Conservation (phyloP, 2,113 vertebrate species). For the Perca fluviatilis region DNA sequence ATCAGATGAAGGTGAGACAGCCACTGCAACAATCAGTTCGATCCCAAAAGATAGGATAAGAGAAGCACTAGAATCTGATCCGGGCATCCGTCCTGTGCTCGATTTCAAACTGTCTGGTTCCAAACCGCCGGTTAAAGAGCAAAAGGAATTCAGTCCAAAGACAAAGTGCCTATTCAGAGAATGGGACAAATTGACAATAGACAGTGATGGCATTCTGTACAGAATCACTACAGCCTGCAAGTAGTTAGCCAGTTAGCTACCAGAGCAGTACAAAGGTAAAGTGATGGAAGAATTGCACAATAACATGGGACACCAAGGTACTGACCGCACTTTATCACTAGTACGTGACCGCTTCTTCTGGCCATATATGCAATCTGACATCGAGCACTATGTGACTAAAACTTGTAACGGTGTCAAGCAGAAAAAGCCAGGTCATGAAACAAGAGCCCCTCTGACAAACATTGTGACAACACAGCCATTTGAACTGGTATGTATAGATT, state of each 20-base stretch:
- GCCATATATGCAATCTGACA: neutral
- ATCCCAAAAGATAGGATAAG: neutral
- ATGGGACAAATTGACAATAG: constrained; percentile 13
- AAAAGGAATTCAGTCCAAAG: neutral
- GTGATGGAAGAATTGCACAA: neutral
- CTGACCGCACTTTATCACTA: neutral
- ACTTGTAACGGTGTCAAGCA: constrained; percentile 15
- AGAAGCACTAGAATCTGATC: neutral
- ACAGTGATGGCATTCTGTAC: neutral
- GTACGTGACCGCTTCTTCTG: neutral
- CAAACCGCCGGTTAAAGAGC: neutral
- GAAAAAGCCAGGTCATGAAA: neutral
- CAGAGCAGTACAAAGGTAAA: neutral
- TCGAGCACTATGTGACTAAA: constrained; percentile 16
- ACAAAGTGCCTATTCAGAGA: constrained; percentile 14
- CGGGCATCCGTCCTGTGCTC: neutral
- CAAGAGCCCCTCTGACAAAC: neutral
- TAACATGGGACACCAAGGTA: neutral
- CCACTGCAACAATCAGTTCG: neutral
- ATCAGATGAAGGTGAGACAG: neutral
- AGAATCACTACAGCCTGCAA: neutral
- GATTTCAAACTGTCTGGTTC: neutral
- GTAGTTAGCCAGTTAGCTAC: neutral
- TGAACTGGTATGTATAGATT: constrained; percentile 21
- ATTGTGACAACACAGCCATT: constrained; percentile 30